A percentile compares a stretch with the other conserved stretches of the same genome.
These are phyloP conservation scores for Notolepis coatsorum DNA, from an alignment of 2,797 vertebrate genomes.

Conservation along the genomic window DNA sequence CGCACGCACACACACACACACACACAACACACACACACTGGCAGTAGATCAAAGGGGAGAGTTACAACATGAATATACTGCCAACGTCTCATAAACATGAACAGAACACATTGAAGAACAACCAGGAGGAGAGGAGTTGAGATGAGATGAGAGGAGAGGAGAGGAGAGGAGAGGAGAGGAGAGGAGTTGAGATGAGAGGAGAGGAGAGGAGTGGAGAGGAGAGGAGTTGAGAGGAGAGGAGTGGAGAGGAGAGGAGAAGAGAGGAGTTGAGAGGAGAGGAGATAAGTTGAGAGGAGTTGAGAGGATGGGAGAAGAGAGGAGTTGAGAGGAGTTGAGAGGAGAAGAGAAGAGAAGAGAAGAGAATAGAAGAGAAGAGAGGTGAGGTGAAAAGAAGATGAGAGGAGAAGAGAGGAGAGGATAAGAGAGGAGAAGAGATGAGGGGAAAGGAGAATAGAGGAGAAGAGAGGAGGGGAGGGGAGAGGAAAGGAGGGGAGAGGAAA, in stretches of 20 bases:
- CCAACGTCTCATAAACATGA: conserved; percentile 51
- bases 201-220: neutral
- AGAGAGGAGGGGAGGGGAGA: neutral
- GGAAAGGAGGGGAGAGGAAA: neutral
- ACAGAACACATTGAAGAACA: conserved; percentile 29
- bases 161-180: neutral
- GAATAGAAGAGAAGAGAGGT: no score
- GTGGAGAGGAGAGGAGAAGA: neutral
- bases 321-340: no score
- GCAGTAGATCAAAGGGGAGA: conserved; percentile 65
- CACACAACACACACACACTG: conserved; percentile 22
- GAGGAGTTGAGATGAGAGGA: neutral
- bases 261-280: neutral
- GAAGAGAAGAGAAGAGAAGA: no score
- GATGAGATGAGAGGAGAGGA: neutral
- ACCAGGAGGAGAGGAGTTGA: neutral
- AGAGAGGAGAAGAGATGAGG: no score
- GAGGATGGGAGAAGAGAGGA: neutral
- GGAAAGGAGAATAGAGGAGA: no score
- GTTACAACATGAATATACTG: conserved; percentile 53
- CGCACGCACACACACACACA: conserved; percentile 7
- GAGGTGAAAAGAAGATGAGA: no score
- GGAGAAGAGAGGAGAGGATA: no score
- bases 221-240: neutral
- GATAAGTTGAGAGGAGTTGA: no score